phyloP scores from a whole-genome alignment of 2,113 vertebrate species.

The Vanacampus margaritifer region DNA sequence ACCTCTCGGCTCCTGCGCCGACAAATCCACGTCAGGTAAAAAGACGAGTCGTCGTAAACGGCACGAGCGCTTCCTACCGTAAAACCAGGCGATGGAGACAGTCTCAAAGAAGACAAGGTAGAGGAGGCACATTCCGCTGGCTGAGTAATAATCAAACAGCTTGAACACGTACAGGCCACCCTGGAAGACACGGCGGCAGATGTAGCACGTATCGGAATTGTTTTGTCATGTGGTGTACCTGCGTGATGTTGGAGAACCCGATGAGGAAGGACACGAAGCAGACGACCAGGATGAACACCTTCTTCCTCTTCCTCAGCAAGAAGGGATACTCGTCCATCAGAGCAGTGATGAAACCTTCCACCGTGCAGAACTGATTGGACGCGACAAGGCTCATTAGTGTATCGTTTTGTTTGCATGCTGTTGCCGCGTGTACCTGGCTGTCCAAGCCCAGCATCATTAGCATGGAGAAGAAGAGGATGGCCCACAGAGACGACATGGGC shows the following conservation, averaged over 20 bases:
- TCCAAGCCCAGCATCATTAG: slow-evolving; percentile 89
- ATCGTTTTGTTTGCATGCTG: background rate
- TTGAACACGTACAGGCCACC: slow-evolving; percentile 90
- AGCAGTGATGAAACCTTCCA: slow-evolving; percentile 89
- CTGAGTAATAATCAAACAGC: slow-evolving; percentile 91
- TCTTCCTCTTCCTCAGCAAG: slow-evolving; percentile 82
- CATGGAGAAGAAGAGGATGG: slow-evolving; percentile 92
- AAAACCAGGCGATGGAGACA: slow-evolving; percentile 87
- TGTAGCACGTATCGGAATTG: background rate
- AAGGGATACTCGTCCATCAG: slow-evolving; percentile 85
- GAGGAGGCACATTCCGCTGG: slow-evolving; percentile 90
- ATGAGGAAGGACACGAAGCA: slow-evolving; percentile 84
- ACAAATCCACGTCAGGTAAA: slow-evolving; percentile 2
- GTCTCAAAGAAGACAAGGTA: slow-evolving; percentile 92
- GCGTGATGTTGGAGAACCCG: slow-evolving; percentile 88
- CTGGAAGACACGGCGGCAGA: slow-evolving; percentile 61
- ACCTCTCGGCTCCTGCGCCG: slow-evolving; percentile 80
- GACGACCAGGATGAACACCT: slow-evolving; percentile 82
- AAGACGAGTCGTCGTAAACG: background rate
- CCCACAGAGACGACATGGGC: slow-evolving; percentile 86
- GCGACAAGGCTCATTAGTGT: background rate
- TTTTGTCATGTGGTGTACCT: slow-evolving; percentile 59
- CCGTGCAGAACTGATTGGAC: slow-evolving; percentile 80
- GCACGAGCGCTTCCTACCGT: slow-evolving; percentile 72
- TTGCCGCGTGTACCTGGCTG: slow-evolving; percentile 75